These are phyloP conservation scores for Papilio machaon DNA, from an alignment of 1,140 invertebrate species.

Conservation along the genomic window DNA sequence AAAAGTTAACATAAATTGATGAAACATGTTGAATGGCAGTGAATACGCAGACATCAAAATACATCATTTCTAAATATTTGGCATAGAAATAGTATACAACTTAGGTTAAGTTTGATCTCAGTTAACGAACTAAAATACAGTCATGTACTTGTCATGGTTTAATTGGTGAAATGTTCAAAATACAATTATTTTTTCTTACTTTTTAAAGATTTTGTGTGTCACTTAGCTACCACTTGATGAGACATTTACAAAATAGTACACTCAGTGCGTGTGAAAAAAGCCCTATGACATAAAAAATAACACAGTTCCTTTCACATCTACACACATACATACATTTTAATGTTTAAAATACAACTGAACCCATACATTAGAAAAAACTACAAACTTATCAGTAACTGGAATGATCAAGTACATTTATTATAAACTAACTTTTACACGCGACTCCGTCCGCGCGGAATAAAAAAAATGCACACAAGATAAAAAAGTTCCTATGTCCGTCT, in stretches of 20 bases:
- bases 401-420: neutral
- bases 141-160: neutral
- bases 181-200: no score
- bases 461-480: no score
- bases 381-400: neutral
- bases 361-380: neutral
- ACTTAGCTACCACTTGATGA: no score
- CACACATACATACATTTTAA: neutral
- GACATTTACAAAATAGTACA: no score
- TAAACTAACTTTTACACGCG: no score
- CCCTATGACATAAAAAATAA: no score
- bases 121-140: neutral
- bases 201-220: no score
- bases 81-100: neutral
- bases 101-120: neutral
- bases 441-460: no score
- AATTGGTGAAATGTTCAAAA: neutral
- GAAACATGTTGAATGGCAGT: neutral
- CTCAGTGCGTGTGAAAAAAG: no score
- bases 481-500: no score
- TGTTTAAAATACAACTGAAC: neutral
- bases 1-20: neutral
- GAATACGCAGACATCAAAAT: neutral
- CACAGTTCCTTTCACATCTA: no score
- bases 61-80: neutral